Evolutionary conservation across 2,888 invertebrate genomes (phyloP).

Genomic region (Marasmarcha lunaedactyla): DNA sequence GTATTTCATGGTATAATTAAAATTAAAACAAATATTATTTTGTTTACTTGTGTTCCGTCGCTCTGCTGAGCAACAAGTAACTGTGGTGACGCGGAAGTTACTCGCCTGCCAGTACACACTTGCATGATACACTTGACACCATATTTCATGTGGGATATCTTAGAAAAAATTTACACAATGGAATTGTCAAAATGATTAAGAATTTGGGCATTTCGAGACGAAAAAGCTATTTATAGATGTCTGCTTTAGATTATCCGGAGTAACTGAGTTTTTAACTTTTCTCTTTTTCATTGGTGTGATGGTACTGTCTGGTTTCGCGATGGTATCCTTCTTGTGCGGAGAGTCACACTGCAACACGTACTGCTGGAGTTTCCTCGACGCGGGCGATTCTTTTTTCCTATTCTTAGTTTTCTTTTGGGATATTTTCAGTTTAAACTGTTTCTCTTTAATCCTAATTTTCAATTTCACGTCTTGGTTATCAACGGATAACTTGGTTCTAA

Average conservation of each 20-base stretch:
- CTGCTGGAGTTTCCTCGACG: constrained; percentile 25
- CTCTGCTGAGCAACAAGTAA: too few relatives aligned
- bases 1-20: too few relatives aligned
- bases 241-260: constrained; percentile 37
- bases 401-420: constrained; percentile 17
- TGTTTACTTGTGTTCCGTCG: too few relatives aligned
- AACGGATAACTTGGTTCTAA: constrained; percentile 21
- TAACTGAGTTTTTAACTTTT: constrained; percentile 25
- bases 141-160: too few relatives aligned
- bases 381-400: constrained; percentile 7
- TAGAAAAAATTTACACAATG: too few relatives aligned
- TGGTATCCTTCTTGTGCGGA: constrained; percentile 8
- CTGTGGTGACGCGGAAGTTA: too few relatives aligned
- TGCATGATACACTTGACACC: too few relatives aligned
- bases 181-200: too few relatives aligned
- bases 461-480: constrained; percentile 28
- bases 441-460: constrained; percentile 32
- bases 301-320: constrained; percentile 27
- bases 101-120: too few relatives aligned
- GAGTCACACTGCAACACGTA: constrained; percentile 35
- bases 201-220: constrained; percentile 22
- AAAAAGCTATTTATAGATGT: constrained; percentile 45
- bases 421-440: constrained; percentile 29
- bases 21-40: too few relatives aligned
- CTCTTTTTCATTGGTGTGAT: constrained; percentile 28